Conservation (phyloP, 1,140 invertebrate genomes). For the Sitophilus oryzae region DNA sequence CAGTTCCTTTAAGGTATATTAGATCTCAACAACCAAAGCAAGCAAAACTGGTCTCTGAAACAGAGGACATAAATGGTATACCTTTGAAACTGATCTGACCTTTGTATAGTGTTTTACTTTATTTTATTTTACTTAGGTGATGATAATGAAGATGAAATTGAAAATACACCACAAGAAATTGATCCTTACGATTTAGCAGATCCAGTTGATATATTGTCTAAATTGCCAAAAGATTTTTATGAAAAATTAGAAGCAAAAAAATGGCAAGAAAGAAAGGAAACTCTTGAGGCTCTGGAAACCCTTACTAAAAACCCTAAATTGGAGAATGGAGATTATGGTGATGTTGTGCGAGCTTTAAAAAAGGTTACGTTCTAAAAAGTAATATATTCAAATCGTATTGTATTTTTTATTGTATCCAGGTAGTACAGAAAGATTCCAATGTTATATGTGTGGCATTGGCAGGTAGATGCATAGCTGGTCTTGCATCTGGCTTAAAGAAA, state of each 20-base stretch:
- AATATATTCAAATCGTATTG: conserved; percentile 15
- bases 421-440: conserved; percentile 91
- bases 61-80: conserved; percentile 30
- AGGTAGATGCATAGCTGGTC: conserved; percentile 72
- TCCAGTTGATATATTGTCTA: conserved; percentile 86
- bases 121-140: conserved; percentile 20
- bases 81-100: conserved; percentile 7
- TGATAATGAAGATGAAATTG: conserved; percentile 44
- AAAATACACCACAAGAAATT: conserved; percentile 62
- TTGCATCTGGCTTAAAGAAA: conserved; percentile 84
- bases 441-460: conserved; percentile 87
- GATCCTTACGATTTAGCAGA: conserved; percentile 89
- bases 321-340: conserved; percentile 88
- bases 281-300: conserved; percentile 73
- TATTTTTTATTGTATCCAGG: conserved; percentile 49
- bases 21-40: conserved; percentile 83
- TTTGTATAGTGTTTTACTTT: conserved; percentile 9
- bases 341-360: conserved; percentile 79
- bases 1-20: conserved; percentile 71
- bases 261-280: conserved; percentile 95
- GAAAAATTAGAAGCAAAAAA: conserved; percentile 95
- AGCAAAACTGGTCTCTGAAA: conserved; percentile 52
- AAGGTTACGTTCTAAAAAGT: conserved; percentile 74
- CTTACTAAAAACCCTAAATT: conserved; percentile 77
- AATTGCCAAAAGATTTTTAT: conserved; percentile 93